Evolutionary conservation across 2,797 vertebrate species (phyloP).

Genomic region (Erethizon dorsatum): DNA sequence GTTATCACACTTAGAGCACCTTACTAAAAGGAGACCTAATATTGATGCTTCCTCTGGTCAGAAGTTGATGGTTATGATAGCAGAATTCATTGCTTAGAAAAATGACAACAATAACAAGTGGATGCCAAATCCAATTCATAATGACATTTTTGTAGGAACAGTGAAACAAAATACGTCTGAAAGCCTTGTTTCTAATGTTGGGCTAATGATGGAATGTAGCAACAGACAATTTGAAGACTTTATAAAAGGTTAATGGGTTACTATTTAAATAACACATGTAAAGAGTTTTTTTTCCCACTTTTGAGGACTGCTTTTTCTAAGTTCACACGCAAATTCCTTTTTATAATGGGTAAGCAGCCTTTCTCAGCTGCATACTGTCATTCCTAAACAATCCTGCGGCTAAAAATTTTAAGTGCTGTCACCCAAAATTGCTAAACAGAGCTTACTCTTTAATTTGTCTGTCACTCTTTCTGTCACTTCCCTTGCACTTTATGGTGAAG

Average conservation of each 20-base stretch:
- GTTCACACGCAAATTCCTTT: conserved; percentile 83
- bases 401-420: conserved; percentile 89
- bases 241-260: conserved; percentile 84
- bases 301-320: conserved; percentile 82
- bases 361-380: conserved; percentile 84
- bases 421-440: conserved; percentile 89
- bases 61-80: conserved; percentile 29
- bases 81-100: background rate
- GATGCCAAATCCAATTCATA: background rate
- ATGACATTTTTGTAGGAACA: background rate
- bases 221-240: conserved; percentile 71
- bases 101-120: background rate
- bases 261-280: conserved; percentile 81
- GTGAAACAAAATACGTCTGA: conserved; percentile 58
- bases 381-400: conserved; percentile 85
- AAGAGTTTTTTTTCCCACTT: conserved; percentile 59
- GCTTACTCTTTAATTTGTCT: conserved; percentile 89
- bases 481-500: conserved; percentile 85
- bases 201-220: conserved; percentile 76
- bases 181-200: conserved; percentile 64
- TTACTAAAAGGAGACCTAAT: background rate
- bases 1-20: background rate
- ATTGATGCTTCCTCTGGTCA: background rate
- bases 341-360: conserved; percentile 79
- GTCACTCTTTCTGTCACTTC: conserved; percentile 88